These are phyloP conservation scores for Melanerpes aurifrons DNA, from an alignment of 2,113 vertebrate genomes.

Conservation along the genomic window DNA sequence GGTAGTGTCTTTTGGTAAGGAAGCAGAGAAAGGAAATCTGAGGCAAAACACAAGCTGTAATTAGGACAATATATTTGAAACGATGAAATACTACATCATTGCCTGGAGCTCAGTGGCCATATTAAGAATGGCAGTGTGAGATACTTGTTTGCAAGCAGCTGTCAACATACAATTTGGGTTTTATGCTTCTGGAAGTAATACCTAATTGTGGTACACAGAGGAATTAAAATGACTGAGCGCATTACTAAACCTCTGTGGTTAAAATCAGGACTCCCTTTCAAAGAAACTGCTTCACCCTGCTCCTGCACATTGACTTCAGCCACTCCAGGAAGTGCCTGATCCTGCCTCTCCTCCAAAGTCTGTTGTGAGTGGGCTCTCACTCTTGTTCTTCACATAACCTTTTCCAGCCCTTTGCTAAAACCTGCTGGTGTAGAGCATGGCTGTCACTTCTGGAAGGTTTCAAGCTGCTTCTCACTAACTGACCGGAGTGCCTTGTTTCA, in stretches of 20 bases:
- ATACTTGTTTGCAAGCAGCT: conserved; percentile 21
- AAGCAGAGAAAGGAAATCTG: background rate
- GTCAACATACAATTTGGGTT: background rate
- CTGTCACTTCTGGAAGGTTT: background rate
- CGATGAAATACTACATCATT: background rate
- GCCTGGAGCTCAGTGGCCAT: background rate
- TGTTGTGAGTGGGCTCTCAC: background rate
- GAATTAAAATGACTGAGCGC: background rate
- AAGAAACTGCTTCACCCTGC: background rate
- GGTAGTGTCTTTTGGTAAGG: background rate
- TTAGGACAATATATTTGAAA: background rate
- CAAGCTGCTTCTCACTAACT: background rate
- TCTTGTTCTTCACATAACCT: background rate
- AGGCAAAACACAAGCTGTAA: conserved; percentile 9
- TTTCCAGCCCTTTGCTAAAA: background rate
- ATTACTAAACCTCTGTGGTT: background rate
- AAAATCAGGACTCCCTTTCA: background rate
- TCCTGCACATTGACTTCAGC: background rate
- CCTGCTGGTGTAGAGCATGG: background rate
- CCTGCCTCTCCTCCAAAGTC: background rate
- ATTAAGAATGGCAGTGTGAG: background rate
- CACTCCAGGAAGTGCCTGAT: background rate
- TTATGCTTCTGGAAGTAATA: conserved; percentile 5
- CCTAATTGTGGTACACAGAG: background rate
- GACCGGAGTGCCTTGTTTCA: background rate